Evolutionary conservation across 2,888 invertebrate genomes (phyloP).

Genomic region (Epinotia bilunana): DNA sequence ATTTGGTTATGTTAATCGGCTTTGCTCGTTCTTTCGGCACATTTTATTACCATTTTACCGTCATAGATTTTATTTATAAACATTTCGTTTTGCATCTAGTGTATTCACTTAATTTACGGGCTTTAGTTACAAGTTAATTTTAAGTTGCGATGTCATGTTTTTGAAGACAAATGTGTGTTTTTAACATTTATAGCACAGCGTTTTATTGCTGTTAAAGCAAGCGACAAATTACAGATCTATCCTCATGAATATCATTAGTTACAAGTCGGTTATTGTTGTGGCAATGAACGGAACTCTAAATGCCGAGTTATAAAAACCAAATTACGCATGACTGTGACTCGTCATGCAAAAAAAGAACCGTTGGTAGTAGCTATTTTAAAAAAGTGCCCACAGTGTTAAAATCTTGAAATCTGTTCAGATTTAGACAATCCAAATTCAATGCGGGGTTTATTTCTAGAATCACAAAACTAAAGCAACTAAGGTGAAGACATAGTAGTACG

Average conservation of each 20-base stretch:
- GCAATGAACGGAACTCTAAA: constrained; percentile 9
- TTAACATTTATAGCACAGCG: constrained; percentile 25
- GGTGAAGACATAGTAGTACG: constrained; percentile 53
- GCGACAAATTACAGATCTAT: constrained; percentile 17
- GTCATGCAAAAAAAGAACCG: constrained; percentile 23
- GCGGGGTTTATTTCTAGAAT: constrained; percentile 11
- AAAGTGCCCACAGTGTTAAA: not conserved
- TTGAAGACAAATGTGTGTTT: constrained; percentile 30
- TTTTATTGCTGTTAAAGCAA: constrained; percentile 12
- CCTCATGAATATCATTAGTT: constrained; percentile 15
- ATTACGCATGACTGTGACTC: constrained; percentile 3
- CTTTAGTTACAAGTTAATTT: constrained; percentile 39
- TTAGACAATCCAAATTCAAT: not conserved
- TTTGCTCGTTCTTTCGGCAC: constrained; percentile 53
- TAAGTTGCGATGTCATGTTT: constrained; percentile 37
- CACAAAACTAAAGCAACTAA: constrained; percentile 20
- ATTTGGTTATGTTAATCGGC: constrained; percentile 61
- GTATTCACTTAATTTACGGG: constrained; percentile 38
- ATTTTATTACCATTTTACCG: constrained; percentile 57
- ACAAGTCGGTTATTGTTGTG: constrained; percentile 2
- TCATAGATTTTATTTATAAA: constrained; percentile 43
- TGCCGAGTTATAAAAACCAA: constrained; percentile 15
- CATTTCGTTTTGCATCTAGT: constrained; percentile 39
- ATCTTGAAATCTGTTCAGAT: not conserved
- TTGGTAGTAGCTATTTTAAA: not conserved